Conservation (phyloP, 1,140 invertebrate species). For the Tetragnatha versicolor region DNA sequence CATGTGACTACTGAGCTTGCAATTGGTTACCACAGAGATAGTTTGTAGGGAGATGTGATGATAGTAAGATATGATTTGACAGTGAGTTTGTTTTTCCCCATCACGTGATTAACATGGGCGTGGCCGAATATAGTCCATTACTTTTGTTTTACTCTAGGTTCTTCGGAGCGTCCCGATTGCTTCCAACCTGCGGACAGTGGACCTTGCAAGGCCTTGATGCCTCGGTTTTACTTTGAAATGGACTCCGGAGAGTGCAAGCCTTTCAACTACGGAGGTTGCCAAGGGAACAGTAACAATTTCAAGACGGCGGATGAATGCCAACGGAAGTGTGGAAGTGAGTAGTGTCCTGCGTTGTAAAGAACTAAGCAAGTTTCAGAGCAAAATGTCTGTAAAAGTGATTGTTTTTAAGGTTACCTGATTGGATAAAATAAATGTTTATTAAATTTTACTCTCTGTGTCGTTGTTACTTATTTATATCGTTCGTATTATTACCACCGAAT, state of each 20-base stretch:
- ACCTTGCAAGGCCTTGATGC: neutral
- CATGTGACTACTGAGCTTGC: too few species aligned
- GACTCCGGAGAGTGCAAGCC: neutral
- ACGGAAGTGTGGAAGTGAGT: neutral
- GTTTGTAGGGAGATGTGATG: too few species aligned
- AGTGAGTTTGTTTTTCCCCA: too few species aligned
- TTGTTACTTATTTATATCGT: neutral
- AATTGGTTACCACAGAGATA: too few species aligned
- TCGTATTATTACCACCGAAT: neutral
- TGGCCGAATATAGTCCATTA: too few species aligned
- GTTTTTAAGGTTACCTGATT: too few species aligned
- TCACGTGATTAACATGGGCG: too few species aligned
- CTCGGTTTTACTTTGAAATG: conserved; percentile 65
- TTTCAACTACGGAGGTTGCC: neutral
- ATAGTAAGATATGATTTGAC: too few species aligned
- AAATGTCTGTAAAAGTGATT: too few species aligned
- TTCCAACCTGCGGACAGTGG: neutral
- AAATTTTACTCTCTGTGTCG: neutral
- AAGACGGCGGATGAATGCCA: conserved; percentile 21
- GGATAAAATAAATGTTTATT: neutral
- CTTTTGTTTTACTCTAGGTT: too few species aligned
- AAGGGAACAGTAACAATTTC: neutral
- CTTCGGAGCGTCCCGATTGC: neutral
- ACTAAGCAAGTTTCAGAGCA: too few species aligned
- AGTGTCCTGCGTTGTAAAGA: too few species aligned